Percentiles rank a stretch among this genome's conserved stretches.
Conservation (phyloP, 37 sponge, comb jelly and placozoan species). For the Bolinopsis microptera region DNA sequence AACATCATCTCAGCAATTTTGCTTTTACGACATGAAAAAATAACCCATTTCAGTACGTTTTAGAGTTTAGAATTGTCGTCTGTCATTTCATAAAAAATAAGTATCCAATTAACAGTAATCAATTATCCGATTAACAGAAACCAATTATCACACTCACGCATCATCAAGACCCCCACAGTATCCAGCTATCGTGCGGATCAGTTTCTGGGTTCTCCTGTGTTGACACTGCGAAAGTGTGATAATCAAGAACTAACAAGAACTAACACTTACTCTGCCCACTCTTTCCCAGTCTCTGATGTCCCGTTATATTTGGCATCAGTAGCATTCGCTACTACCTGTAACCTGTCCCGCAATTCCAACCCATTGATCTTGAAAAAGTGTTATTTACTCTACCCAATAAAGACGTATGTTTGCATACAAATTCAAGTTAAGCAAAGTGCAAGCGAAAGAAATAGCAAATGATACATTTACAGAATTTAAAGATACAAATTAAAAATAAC, state of each 20-base stretch:
- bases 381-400: background rate
- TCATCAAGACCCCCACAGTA: background rate
- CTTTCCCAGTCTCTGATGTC: background rate
- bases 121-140: no score
- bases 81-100: no score
- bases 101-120: no score
- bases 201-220: background rate
- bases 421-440: no score
- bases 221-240: background rate
- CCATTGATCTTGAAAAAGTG: background rate
- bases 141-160: constrained; percentile 19
- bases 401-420: background rate
- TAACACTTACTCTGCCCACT: background rate
- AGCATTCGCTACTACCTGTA: background rate
- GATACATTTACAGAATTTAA: no score
- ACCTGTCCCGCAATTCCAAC: background rate
- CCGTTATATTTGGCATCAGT: background rate
- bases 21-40: no score
- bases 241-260: background rate
- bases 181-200: background rate
- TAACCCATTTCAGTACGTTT: no score
- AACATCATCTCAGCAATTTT: no score
- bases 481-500: background rate
- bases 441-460: no score
- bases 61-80: no score